phyloP scores from a whole-genome alignment of 2,797 vertebrate species.

The Neosilurus mollespiculum region DNA sequence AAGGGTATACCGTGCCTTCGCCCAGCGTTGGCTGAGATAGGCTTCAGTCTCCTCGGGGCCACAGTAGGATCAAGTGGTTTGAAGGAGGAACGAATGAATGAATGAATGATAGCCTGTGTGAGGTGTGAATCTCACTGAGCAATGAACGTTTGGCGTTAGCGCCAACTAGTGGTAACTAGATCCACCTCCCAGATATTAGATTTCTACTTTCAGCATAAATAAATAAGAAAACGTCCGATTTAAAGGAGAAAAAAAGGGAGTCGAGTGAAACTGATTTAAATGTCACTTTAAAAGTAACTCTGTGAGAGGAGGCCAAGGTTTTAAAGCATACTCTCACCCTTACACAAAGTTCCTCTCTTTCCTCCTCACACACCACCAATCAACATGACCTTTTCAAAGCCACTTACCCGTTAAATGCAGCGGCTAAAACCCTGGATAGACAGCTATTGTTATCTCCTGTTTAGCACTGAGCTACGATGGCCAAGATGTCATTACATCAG shows the following conservation, averaged over 20 bases:
- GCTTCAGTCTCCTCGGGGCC: too few relatives aligned
- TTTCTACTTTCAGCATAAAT: background rate
- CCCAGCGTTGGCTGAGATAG: too few relatives aligned
- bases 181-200: background rate
- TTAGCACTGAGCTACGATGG: constrained; percentile 37
- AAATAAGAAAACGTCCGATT: background rate
- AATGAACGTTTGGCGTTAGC: too few relatives aligned
- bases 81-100: too few relatives aligned
- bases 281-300: constrained; percentile 42
- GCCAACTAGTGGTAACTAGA: too few relatives aligned
- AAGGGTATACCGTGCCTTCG: too few relatives aligned
- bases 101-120: too few relatives aligned
- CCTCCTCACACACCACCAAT: constrained; percentile 41
- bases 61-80: too few relatives aligned
- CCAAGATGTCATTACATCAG: constrained; percentile 42
- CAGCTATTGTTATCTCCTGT: constrained; percentile 63
- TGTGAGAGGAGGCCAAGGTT: constrained; percentile 58
- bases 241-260: background rate
- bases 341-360: constrained; percentile 29
- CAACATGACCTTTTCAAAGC: constrained; percentile 38
- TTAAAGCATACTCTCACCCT: constrained; percentile 25
- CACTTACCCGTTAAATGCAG: constrained; percentile 72
- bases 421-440: constrained; percentile 74
- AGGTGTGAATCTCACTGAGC: too few relatives aligned
- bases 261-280: constrained; percentile 8